A percentile compares a stretch with the other conserved stretches of the same genome.
Evolutionary conservation across 1,140 invertebrate genomes (phyloP).

Genomic region (Proales similis): DNA sequence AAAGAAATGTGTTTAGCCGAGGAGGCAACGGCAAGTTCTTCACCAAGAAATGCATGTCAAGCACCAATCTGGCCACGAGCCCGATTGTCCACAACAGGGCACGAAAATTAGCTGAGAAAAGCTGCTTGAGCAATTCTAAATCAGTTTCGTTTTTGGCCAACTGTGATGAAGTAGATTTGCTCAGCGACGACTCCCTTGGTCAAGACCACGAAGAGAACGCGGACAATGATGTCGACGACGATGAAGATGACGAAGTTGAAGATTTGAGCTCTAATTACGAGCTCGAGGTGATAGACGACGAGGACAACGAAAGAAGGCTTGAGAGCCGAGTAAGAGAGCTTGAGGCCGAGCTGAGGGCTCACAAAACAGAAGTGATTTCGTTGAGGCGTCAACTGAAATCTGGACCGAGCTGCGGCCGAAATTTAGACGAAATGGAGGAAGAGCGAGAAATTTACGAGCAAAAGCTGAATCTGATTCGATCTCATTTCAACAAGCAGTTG

Average conservation of each 20-base stretch:
- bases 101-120: not conserved
- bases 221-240: not conserved
- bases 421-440: not conserved
- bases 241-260: not conserved
- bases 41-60: constrained; percentile 29
- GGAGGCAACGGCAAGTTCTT: not conserved
- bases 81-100: not conserved
- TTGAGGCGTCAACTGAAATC: constrained; percentile 9
- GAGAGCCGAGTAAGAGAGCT: not conserved
- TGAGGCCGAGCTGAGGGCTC: not conserved
- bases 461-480: constrained; percentile 5
- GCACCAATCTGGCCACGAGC: constrained; percentile 3
- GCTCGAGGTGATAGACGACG: constrained; percentile 6
- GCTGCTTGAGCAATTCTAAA: constrained; percentile 7
- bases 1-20: not conserved
- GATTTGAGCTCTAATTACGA: not conserved
- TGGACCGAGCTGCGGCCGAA: no score
- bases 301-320: constrained; percentile 17
- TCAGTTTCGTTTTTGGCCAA: constrained; percentile 24
- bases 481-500: constrained; percentile 35
- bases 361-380: not conserved
- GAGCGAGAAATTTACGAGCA: constrained; percentile 23
- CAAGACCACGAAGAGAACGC: constrained; percentile 12
- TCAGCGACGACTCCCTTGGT: constrained; percentile 30
- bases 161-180: not conserved